Evolutionary conservation across 2,797 vertebrate species (phyloP).

Genomic region (Babyrousa celebensis): DNA sequence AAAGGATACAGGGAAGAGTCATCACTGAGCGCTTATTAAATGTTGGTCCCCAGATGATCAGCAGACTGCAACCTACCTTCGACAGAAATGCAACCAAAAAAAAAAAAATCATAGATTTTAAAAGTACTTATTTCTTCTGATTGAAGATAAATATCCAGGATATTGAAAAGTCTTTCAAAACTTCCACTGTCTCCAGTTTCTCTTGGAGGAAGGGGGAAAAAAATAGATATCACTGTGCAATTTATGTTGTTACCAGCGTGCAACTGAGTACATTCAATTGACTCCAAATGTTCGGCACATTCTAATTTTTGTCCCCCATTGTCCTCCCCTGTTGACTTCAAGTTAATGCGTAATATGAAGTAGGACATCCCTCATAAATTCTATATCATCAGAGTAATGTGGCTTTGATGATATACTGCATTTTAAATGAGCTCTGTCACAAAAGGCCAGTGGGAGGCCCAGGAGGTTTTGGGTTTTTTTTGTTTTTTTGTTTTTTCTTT

Average conservation of each 20-base stretch:
- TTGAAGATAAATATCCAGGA: slow-evolving; percentile 13
- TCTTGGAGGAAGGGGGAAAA: not conserved
- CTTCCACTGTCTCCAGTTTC: not conserved
- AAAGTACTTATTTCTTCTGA: not conserved
- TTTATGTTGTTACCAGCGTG: slow-evolving; percentile 47
- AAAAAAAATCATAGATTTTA: slow-evolving; percentile 34
- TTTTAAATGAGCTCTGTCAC: slow-evolving; percentile 79
- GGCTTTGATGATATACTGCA: slow-evolving; percentile 81
- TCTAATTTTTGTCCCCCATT: slow-evolving; percentile 75
- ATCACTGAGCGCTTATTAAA: not conserved
- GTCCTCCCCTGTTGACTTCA: slow-evolving; percentile 85
- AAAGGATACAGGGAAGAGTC: not conserved
- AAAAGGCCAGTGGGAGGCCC: slow-evolving; percentile 73
- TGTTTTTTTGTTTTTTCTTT: not conserved
- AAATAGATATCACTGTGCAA: not conserved
- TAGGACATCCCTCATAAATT: slow-evolving; percentile 85
- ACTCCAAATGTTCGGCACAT: slow-evolving; percentile 59
- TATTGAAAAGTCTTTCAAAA: slow-evolving; percentile 24
- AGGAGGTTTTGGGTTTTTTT: slow-evolving; percentile 2
- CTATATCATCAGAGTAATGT: slow-evolving; percentile 74
- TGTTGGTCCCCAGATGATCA: not conserved
- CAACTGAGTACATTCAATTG: not conserved
- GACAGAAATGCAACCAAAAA: not conserved
- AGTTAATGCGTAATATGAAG: slow-evolving; percentile 78
- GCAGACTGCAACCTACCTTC: not conserved